Conservation (phyloP, 2,113 vertebrate species). For the Leucopsar rothschildi region DNA sequence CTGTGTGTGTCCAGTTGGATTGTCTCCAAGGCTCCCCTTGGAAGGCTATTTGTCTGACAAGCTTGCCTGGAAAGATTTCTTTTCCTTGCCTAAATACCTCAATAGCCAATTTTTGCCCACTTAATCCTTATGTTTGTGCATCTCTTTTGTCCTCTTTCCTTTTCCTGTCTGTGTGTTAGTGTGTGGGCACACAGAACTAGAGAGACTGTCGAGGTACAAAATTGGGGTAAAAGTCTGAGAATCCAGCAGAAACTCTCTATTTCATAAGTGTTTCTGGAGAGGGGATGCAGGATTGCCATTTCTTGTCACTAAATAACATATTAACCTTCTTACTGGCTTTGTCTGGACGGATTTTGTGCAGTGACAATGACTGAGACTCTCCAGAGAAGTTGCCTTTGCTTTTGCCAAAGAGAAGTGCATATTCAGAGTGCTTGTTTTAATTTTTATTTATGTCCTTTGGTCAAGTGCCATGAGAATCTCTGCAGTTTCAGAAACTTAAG, state of each 20-base stretch:
- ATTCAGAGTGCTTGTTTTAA: background rate
- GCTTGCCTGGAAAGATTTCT: background rate
- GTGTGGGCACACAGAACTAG: background rate
- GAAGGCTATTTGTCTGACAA: background rate
- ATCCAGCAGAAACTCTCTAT: background rate
- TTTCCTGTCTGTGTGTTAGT: fast-evolving
- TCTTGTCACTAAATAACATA: background rate
- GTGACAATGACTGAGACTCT: background rate
- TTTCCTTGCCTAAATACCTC: background rate
- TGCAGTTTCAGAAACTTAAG: background rate
- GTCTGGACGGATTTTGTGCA: background rate
- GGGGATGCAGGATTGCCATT: background rate
- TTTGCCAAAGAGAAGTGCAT: background rate
- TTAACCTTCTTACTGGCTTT: background rate
- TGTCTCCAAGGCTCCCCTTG: background rate
- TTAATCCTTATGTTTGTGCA: background rate
- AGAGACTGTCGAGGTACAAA: background rate
- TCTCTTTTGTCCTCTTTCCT: background rate
- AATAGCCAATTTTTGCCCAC: background rate
- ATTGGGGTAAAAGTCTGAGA: background rate
- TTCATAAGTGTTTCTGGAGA: background rate
- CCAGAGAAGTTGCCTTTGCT: background rate
- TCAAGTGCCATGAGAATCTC: background rate
- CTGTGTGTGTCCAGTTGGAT: background rate
- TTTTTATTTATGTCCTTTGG: conserved; percentile 26